Percentiles rank a stretch among this genome's conserved stretches.
phyloP scores from a whole-genome alignment of 2,113 vertebrate genomes.

The Dipodomys stephensi region DNA sequence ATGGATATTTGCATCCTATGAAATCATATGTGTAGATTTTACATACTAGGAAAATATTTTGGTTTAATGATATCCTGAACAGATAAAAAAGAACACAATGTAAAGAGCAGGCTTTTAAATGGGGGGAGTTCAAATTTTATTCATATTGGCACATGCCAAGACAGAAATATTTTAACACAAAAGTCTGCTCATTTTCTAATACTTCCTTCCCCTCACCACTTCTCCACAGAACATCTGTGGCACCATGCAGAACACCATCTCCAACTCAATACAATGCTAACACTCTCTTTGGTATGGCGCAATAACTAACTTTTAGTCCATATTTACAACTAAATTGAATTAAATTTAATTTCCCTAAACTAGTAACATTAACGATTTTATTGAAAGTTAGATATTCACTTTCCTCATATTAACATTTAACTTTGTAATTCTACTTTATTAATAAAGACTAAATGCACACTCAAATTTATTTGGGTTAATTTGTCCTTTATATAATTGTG shows the following conservation, averaged over 20 bases:
- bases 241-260: not conserved
- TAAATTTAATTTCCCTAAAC: constrained; percentile 52
- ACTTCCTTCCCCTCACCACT: not conserved
- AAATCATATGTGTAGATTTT: constrained; percentile 46
- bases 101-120: not conserved
- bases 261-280: not conserved
- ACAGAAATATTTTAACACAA: constrained; percentile 41
- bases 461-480: constrained; percentile 55
- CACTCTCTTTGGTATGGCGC: not conserved
- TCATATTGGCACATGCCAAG: constrained; percentile 41
- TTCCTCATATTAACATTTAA: not conserved
- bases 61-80: not conserved
- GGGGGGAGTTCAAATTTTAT: not conserved
- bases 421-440: constrained; percentile 50
- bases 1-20: not conserved
- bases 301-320: constrained; percentile 16
- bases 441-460: constrained; percentile 6
- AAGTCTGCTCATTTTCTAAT: constrained; percentile 20
- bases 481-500: constrained; percentile 21
- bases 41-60: not conserved
- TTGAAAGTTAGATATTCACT: constrained; percentile 46
- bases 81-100: constrained; percentile 16
- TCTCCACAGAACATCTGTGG: constrained; percentile 15
- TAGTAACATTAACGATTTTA: constrained; percentile 22
- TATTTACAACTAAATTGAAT: constrained; percentile 55